phyloP scores from a whole-genome alignment of 2,113 vertebrate genomes.

The Dasyornis broadbenti region DNA sequence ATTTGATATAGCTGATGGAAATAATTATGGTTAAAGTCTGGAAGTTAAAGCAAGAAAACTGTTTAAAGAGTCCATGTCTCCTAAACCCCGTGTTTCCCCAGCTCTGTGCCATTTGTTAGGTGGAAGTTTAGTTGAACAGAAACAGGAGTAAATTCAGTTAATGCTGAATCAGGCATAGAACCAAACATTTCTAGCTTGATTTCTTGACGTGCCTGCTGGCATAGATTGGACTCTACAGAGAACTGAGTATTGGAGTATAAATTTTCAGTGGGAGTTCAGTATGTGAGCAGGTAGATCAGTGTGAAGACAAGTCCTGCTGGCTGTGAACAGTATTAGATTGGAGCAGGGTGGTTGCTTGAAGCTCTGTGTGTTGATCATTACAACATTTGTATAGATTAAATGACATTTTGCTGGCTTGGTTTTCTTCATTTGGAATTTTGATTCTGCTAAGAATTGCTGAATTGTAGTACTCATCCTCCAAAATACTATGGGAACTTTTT shows the following conservation, averaged over 20 bases:
- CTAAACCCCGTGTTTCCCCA: neutral
- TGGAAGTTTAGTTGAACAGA: neutral
- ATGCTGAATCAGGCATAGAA: neutral
- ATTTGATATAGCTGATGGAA: neutral
- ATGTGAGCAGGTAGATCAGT: neutral
- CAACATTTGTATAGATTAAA: neutral
- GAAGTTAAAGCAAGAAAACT: neutral
- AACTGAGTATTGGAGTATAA: neutral
- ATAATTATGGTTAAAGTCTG: neutral
- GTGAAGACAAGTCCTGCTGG: neutral
- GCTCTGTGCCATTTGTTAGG: neutral
- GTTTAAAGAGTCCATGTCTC: neutral
- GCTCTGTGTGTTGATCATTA: neutral
- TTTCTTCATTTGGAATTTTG: neutral
- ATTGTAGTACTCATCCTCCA: fast-evolving
- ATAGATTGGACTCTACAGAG: neutral
- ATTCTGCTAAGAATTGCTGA: neutral
- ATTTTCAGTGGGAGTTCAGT: neutral
- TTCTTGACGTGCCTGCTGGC: neutral
- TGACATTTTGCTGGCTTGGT: neutral
- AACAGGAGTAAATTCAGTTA: neutral
- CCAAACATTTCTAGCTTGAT: neutral
- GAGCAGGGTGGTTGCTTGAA: neutral
- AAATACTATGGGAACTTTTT: neutral
- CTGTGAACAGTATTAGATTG: neutral